Conservation (phyloP, 2,113 vertebrate species). For the Notiomystis cincta region DNA sequence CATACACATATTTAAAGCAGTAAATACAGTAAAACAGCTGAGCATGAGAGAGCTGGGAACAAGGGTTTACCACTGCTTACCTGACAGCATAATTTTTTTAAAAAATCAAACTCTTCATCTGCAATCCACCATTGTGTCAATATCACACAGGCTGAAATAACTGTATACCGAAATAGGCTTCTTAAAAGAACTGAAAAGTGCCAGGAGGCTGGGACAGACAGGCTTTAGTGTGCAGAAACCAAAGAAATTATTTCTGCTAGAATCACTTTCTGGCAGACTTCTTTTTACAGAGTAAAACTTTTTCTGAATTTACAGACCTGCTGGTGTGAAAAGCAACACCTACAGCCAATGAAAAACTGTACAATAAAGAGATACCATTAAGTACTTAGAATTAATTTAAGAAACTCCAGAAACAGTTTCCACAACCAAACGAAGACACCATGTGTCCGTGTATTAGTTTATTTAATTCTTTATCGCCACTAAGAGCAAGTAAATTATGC, state of each 20-base stretch:
- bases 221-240: background rate
- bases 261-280: background rate
- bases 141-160: background rate
- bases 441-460: slow-evolving; percentile 27
- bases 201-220: background rate
- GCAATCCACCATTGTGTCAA: background rate
- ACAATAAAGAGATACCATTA: background rate
- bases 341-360: background rate
- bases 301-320: background rate
- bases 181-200: background rate
- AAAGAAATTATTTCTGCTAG: background rate
- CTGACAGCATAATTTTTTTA: background rate
- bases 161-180: background rate
- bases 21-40: background rate
- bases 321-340: background rate
- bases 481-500: slow-evolving; percentile 45
- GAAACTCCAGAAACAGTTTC: background rate
- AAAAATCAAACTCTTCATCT: background rate
- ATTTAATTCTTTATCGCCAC: slow-evolving; percentile 40
- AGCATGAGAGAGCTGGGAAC: background rate
- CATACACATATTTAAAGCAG: background rate
- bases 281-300: background rate
- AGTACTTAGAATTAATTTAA: background rate
- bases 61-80: background rate
- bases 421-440: background rate